A percentile compares a stretch with the other conserved stretches of the same genome.
Evolutionary conservation across 2,113 vertebrate species (phyloP).

Genomic region (Silurus glanis): DNA sequence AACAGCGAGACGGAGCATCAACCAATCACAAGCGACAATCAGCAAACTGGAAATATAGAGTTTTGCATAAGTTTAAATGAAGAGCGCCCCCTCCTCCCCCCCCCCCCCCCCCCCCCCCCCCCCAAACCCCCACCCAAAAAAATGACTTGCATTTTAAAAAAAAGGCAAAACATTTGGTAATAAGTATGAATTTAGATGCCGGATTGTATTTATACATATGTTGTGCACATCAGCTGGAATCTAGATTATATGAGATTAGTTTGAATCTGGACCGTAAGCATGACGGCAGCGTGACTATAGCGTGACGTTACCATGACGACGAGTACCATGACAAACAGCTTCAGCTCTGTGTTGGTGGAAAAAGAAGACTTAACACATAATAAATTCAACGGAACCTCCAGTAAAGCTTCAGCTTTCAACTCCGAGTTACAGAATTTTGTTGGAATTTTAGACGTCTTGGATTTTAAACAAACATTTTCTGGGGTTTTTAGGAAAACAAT

Average conservation of each 20-base stretch:
- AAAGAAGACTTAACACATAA: neutral
- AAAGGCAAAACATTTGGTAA: no score
- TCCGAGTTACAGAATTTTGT: neutral
- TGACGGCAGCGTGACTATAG: neutral
- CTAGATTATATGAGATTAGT: neutral
- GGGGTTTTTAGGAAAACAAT: no score
- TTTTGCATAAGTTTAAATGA: no score
- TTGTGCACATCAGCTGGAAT: neutral
- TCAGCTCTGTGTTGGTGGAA: neutral
- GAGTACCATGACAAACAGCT: no score
- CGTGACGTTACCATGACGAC: neutral
- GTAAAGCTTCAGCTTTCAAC: neutral
- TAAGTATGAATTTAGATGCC: no score
- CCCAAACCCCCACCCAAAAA: no score
- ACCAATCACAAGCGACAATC: neutral
- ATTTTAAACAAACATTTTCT: no score
- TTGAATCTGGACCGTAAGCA: neutral
- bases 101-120: no score
- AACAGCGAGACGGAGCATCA: neutral
- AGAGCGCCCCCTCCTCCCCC: no score
- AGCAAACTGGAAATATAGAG: neutral
- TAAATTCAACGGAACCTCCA: neutral
- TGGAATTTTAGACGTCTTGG: neutral
- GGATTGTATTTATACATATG: no score
- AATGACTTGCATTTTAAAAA: no score